Conservation (phyloP, 2,113 vertebrate species). For the Aegotheles bennettii region DNA sequence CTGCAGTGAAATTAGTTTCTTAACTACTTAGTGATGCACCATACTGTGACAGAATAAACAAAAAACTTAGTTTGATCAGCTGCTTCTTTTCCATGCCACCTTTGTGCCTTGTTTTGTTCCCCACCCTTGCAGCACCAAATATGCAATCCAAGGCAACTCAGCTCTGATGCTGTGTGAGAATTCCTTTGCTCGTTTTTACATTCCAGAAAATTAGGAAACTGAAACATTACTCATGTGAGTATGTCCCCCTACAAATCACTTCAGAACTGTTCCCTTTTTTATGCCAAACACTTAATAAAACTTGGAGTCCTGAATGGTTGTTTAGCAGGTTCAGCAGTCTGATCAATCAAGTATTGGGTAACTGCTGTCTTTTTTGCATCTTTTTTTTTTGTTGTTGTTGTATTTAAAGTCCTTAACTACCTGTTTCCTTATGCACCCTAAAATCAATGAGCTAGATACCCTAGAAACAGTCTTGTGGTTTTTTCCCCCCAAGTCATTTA, state of each 20-base stretch:
- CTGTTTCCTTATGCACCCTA: neutral
- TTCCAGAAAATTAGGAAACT: neutral
- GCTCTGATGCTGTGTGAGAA: neutral
- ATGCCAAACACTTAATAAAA: neutral
- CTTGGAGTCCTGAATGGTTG: neutral
- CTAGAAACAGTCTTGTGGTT: neutral
- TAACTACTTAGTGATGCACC: neutral
- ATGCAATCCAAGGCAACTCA: neutral
- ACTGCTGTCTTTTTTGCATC: neutral
- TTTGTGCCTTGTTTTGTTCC: neutral
- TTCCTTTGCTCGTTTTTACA: neutral
- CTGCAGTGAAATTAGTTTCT: neutral
- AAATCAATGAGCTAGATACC: neutral
- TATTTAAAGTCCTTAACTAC: neutral
- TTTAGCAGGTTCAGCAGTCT: neutral
- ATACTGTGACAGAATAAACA: neutral
- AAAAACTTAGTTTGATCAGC: neutral
- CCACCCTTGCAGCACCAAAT: fast-evolving
- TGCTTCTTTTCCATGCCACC: neutral
- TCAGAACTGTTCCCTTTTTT: neutral
- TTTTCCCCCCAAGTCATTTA: neutral
- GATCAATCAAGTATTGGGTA: neutral
- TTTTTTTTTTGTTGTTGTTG: neutral
- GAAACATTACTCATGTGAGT: neutral
- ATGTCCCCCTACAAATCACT: neutral